Evolutionary conservation across 2,113 vertebrate genomes (phyloP).

Genomic region (Ursus arctos): DNA sequence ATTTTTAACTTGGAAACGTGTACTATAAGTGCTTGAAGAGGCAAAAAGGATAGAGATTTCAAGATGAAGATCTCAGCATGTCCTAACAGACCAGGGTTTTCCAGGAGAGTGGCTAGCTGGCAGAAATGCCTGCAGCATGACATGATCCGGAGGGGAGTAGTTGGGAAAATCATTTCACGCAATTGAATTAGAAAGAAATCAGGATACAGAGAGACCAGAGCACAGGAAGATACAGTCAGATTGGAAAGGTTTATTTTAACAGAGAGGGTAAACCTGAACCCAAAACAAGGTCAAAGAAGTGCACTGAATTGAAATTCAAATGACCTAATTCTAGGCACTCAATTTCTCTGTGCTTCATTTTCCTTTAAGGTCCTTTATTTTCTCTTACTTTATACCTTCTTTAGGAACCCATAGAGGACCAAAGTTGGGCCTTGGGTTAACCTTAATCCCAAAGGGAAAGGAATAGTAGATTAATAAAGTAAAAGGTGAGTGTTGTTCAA

Average conservation of each 20-base stretch:
- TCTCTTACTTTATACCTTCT: not conserved
- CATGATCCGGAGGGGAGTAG: not conserved
- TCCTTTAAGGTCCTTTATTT: conserved; percentile 10
- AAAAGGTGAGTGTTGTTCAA: not conserved
- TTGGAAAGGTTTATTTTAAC: not conserved
- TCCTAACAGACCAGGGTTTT: not conserved
- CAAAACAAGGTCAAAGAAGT: not conserved
- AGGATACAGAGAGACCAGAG: not conserved
- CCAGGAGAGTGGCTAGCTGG: not conserved
- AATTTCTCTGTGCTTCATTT: not conserved
- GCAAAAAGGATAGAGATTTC: not conserved
- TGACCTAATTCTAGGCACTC: not conserved
- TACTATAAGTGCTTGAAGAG: not conserved
- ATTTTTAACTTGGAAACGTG: conserved; percentile 11
- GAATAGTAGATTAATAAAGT: conserved; percentile 29
- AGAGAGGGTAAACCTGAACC: not conserved
- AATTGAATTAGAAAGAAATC: not conserved
- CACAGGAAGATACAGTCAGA: not conserved
- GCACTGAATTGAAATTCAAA: not conserved
- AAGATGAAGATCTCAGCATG: not conserved
- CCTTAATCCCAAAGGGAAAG: not conserved
- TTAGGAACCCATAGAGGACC: not conserved
- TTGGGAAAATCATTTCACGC: not conserved
- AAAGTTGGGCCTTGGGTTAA: not conserved
- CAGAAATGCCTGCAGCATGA: not conserved